Conservation (phyloP, 2,888 invertebrate genomes). For the Dysmachus trigonus region DNA sequence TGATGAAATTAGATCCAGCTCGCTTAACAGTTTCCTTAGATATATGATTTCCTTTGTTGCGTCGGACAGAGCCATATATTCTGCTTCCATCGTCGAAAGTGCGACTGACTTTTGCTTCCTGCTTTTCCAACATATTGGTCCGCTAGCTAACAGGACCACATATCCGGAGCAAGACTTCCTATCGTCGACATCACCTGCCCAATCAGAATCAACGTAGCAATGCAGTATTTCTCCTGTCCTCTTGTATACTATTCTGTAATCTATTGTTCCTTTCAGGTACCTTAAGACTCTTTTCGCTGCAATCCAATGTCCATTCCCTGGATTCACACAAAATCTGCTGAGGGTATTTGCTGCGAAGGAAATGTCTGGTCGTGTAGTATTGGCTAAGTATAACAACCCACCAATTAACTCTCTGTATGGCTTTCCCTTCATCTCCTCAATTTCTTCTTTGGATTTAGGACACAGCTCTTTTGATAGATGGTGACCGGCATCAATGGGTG, state of each 20-base stretch:
- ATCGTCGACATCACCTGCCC: constrained; percentile 39
- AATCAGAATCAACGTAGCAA: constrained; percentile 36
- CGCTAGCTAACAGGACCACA: constrained; percentile 17
- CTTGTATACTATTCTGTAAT: background rate
- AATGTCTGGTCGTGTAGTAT: constrained; percentile 8
- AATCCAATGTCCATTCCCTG: background rate
- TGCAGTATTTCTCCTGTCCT: background rate
- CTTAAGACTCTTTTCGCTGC: background rate
- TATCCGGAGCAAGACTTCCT: constrained; percentile 41
- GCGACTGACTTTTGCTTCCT: constrained; percentile 34
- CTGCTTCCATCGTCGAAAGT: constrained; percentile 41
- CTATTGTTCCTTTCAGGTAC: background rate
- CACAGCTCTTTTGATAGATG: background rate
- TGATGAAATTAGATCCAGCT: background rate
- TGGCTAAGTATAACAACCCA: background rate
- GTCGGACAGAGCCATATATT: constrained; percentile 36
- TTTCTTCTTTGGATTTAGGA: background rate
- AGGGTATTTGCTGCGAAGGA: background rate
- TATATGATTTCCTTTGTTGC: constrained; percentile 37
- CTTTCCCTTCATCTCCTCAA: background rate
- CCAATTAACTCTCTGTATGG: background rate
- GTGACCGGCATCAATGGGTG: background rate
- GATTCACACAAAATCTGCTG: constrained; percentile 35
- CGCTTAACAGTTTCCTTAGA: background rate
- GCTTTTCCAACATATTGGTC: constrained; percentile 38